Evolutionary conservation across 2,797 vertebrate genomes (phyloP).

Genomic region (Crossoptilon crossoptilon): DNA sequence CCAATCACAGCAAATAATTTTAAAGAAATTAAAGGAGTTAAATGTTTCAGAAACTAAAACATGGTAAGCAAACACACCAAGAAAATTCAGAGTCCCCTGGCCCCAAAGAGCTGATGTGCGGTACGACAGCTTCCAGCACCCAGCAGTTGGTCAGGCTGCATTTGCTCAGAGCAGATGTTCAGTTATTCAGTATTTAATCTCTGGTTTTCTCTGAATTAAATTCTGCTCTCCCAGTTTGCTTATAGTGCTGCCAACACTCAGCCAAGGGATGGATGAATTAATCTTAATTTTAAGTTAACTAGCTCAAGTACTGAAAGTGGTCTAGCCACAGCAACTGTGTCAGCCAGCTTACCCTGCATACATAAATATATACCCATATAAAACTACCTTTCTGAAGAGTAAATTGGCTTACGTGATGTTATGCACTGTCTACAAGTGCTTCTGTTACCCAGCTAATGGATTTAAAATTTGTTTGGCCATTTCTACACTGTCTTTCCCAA

Average conservation of each 20-base stretch:
- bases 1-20: not conserved
- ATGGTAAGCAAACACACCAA: not conserved
- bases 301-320: not conserved
- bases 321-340: not conserved
- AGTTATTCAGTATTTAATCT: not conserved
- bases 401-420: not conserved
- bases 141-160: not conserved
- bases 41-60: not conserved
- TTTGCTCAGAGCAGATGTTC: not conserved
- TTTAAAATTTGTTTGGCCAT: not conserved
- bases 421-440: not conserved
- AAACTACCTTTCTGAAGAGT: not conserved
- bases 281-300: not conserved
- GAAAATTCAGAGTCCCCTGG: not conserved
- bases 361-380: not conserved
- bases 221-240: not conserved
- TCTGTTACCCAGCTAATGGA: not conserved
- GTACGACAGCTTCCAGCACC: not conserved
- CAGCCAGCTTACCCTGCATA: not conserved
- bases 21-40: not conserved
- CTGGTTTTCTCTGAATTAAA: not conserved
- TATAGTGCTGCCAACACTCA: not conserved
- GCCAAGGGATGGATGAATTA: not conserved
- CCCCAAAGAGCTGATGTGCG: not conserved
- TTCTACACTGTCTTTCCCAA: not conserved